These are phyloP conservation scores for Halictus ligatus DNA, from an alignment of 2,888 invertebrate species.

Conservation along the genomic window DNA sequence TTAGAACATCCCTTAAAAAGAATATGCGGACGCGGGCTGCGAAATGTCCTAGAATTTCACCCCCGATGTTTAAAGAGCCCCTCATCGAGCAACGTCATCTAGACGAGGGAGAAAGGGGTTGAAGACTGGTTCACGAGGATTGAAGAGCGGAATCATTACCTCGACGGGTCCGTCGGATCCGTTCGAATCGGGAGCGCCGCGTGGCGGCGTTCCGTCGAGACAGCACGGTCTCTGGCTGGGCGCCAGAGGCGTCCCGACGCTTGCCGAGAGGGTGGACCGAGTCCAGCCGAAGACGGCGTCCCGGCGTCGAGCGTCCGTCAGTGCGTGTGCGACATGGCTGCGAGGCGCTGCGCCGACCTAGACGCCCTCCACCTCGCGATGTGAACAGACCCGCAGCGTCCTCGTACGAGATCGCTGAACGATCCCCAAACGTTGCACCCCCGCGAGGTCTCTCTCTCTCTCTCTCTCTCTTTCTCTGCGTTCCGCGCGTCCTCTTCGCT, in stretches of 20 bases:
- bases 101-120: background rate
- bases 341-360: slow-evolving; percentile 82
- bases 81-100: background rate
- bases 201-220: slow-evolving; percentile 52
- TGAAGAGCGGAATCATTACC: background rate
- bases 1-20: background rate
- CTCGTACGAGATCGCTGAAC: slow-evolving; percentile 53
- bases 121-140: background rate
- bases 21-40: background rate
- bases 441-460: background rate
- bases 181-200: slow-evolving; percentile 55
- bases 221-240: slow-evolving; percentile 70
- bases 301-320: slow-evolving; percentile 84
- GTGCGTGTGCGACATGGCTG: slow-evolving; percentile 84
- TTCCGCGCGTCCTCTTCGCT: background rate
- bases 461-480: background rate
- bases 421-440: slow-evolving; percentile 12
- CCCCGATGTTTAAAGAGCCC: background rate
- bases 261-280: slow-evolving; percentile 83
- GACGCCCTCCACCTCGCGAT: slow-evolving; percentile 78
- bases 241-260: slow-evolving; percentile 81
- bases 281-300: slow-evolving; percentile 82
- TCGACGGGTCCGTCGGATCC: background rate
- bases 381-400: slow-evolving; percentile 66
- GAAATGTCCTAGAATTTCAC: background rate